Base-by-base conservation (phyloP, 2,797 vertebrate genomes). In the Aselliscus stoliczkanus region DNA sequence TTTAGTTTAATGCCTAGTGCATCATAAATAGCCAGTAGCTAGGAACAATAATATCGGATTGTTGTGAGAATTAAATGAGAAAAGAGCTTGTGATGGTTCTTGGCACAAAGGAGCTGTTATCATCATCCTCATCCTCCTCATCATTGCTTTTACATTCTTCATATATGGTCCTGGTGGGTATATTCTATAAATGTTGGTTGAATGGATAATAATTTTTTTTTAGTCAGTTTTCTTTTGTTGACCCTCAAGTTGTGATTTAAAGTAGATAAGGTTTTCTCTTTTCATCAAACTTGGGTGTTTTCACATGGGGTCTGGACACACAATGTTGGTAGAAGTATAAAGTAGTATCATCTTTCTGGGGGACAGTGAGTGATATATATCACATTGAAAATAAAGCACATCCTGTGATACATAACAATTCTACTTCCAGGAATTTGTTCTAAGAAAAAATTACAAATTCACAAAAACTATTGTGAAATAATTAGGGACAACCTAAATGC, bases 401-500 rank as follows among this genome's bases (percentile, higher is more conserved):
- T 60, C 20, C 15, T 88, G 60, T 80, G 65, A 58, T 80, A 75
- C 1, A 12, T 93, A 72, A 44, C 1, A 79, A 88, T 83, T 93
- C 39, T 70, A 76, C 42, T 88, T 75, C 31, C 42, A 82, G 39
- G 14, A 92, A 77, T 93, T 91, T 73, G 65, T 67, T 93, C n/a
- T 72, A 77, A 77, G 29, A 87, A 92, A 95, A 67, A n/a, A 64
- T 34, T 13, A 42, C 23, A 88, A 79, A 56, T 77, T 88, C 18
- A 52, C n/a, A 88, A 62, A 90, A 85, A 42, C 50, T 5, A 72
- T 64, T 69, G 4, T 73, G 50, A 73, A 44, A 81, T 84, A 75
- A 14, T 95, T 64, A 92, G 54, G n/a, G 93, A 85, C 13, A 88
- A 62, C 10, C 17, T 70, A 92, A 95, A 83, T 94, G 44, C 67